Evolutionary conservation across 2,113 vertebrate genomes (phyloP).

Genomic region (Oreocharis arfaki): DNA sequence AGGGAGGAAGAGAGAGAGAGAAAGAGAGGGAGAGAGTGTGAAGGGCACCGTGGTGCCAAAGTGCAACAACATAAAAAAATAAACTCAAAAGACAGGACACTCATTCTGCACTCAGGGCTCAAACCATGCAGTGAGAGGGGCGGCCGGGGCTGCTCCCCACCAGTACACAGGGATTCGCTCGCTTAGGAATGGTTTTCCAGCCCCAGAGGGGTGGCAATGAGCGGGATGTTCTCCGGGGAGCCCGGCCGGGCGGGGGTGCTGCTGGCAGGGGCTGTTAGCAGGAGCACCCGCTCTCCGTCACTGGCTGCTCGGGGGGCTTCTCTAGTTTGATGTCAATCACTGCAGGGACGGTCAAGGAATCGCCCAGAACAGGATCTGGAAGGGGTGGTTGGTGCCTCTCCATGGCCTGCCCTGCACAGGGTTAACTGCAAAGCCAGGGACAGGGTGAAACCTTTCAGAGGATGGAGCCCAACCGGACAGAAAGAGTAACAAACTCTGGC

Average conservation of each 20-base stretch:
- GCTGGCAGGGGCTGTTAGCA: slow-evolving; percentile 77
- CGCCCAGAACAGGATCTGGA: accelerated
- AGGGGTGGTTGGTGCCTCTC: background rate
- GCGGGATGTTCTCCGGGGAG: slow-evolving; percentile 48
- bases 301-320: slow-evolving; percentile 85
- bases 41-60: slow-evolving; percentile 76
- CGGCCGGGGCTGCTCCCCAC: slow-evolving; percentile 61
- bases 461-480: too few species aligned
- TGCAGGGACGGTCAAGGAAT: slow-evolving; percentile 77
- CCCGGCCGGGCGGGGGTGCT: slow-evolving; percentile 76
- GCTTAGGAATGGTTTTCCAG: slow-evolving; percentile 78
- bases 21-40: background rate
- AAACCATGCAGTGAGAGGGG: slow-evolving; percentile 86
- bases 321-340: slow-evolving; percentile 91
- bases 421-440: background rate
- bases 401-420: background rate
- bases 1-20: background rate
- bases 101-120: slow-evolving; percentile 81
- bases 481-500: background rate
- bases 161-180: slow-evolving; percentile 71
- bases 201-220: slow-evolving; percentile 71
- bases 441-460: accelerated
- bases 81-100: slow-evolving; percentile 60
- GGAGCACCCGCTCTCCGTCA: slow-evolving; percentile 87
- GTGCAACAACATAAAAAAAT: slow-evolving; percentile 79